These are phyloP conservation scores for Sinocyclocheilus rhinocerous DNA, from an alignment of 2,113 vertebrate genomes.

Conservation along the genomic window DNA sequence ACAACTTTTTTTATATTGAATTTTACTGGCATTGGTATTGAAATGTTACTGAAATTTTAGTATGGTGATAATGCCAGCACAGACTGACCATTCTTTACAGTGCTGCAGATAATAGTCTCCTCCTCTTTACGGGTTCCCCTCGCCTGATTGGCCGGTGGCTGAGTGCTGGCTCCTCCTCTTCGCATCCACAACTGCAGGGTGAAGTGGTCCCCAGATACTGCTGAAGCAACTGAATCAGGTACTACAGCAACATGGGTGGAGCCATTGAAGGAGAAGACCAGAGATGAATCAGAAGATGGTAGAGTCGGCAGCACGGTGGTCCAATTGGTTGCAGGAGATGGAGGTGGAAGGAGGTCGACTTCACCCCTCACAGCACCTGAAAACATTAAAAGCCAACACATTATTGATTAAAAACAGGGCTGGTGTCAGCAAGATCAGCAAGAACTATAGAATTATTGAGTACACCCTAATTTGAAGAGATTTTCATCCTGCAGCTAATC, in stretches of 20 bases:
- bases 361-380: slow-evolving; percentile 92
- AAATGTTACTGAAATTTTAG: background rate
- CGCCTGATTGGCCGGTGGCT: slow-evolving; percentile 71
- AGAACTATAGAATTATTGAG: background rate
- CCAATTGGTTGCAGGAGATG: slow-evolving; percentile 90
- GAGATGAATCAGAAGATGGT: slow-evolving; percentile 94
- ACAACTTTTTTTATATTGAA: background rate
- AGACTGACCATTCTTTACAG: slow-evolving; percentile 87
- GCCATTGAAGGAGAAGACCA: slow-evolving; percentile 97
- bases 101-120: slow-evolving; percentile 93
- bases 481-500: slow-evolving; percentile 5
- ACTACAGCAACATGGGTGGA: slow-evolving; percentile 89
- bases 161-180: slow-evolving; percentile 80
- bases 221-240: slow-evolving; percentile 76
- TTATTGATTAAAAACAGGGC: background rate
- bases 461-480: background rate
- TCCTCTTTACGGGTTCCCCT: slow-evolving; percentile 86
- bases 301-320: slow-evolving; percentile 89
- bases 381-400: background rate
- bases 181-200: slow-evolving; percentile 97
- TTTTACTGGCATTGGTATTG: background rate
- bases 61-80: background rate
- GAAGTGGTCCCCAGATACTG: slow-evolving; percentile 84
- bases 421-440: background rate
- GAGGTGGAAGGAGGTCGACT: slow-evolving; percentile 91